Base-by-base conservation (phyloP, 1,140 invertebrate species). In the Pachypsylla venusta region DNA sequence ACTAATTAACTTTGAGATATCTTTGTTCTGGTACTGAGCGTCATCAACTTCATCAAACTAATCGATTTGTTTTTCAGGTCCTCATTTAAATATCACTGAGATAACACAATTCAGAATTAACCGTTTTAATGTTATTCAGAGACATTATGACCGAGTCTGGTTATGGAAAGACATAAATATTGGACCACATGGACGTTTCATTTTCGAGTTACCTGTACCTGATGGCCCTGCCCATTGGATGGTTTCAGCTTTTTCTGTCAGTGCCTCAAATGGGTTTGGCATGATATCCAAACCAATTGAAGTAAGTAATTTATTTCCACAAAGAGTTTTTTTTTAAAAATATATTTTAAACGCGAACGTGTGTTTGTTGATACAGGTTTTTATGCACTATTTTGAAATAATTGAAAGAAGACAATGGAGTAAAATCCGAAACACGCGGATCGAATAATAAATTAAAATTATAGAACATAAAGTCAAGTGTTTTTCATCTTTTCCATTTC, bases 111-210 rank as follows among this genome's bases (percentile, higher is more conserved):
- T 87, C 73, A 73, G 88, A 58, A 88, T 89, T 69, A 82, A 85
- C 69, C 77, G 91, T 1, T 89, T 89, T 66, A 94, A 88, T 71
- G 77, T 87, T 48, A 80, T 93, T 42, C 81, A 89, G 65, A 76
- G 90, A 2, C 86, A 91, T 67, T 96, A 94, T 71, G 89, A 94
- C 61, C 93, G 94, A 67, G 85, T 88, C 27, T 97, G 92, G 92
- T 71, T 94, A 2, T 97, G 92, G 92, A 81, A 84, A 62, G 91
- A 94, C 72, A 82, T 92, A 14, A 94, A 94, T 71, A 92, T 94
- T 61, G 92, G 92, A 12, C 91, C 88, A 14, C 87, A 91, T 70
- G 88, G 88, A 2, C 78, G 89, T 25, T 85, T 79, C 64, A 87
- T 92, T 28, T 93, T 96, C 70, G 86, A 85, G 56, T 73, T 88